Evolutionary conservation across 1,140 invertebrate genomes (phyloP).

Genomic region (Sarcophaga peregrina): DNA sequence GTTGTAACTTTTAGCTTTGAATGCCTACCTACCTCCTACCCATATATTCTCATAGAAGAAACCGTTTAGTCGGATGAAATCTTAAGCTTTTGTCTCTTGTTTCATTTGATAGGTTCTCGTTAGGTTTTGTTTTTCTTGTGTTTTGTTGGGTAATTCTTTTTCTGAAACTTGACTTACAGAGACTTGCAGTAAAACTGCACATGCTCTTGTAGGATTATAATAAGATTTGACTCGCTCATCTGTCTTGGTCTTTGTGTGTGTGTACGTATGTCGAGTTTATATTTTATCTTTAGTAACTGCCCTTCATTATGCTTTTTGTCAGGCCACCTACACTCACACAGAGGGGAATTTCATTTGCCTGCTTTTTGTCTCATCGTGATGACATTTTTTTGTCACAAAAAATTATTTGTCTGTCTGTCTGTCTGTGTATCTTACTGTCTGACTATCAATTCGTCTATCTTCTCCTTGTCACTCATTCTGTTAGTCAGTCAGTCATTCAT

Average conservation of each 20-base stretch:
- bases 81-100: background rate
- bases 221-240: background rate
- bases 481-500: background rate
- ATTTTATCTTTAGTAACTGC: constrained; percentile 3
- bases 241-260: background rate
- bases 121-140: background rate
- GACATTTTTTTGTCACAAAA: constrained; percentile 14
- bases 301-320: background rate
- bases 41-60: background rate
- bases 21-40: background rate
- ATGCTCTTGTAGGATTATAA: background rate
- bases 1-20: background rate
- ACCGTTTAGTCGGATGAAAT: background rate
- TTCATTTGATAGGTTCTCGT: background rate
- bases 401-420: background rate
- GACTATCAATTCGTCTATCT: constrained; percentile 10
- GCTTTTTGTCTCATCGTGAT: background rate
- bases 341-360: background rate
- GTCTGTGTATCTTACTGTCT: background rate
- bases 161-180: constrained; percentile 1
- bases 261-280: background rate
- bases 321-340: background rate
- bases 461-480: background rate
- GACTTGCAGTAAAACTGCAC: background rate
- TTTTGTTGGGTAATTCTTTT: background rate